Base-by-base conservation (phyloP, 1,140 invertebrate genomes). In the Vollenhovia emeryi region DNA sequence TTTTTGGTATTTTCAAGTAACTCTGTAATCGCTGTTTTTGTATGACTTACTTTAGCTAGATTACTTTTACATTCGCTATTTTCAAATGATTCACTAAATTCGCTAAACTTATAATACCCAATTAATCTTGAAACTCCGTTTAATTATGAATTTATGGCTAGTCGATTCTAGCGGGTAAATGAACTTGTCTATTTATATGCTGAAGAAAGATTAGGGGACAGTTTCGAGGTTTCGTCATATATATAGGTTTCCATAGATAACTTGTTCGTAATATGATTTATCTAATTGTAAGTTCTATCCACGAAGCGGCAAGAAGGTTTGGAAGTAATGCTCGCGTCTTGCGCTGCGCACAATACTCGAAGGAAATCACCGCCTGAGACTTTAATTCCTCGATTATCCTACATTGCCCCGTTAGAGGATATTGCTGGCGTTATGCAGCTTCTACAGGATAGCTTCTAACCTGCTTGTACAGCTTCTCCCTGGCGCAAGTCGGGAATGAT, bases 331-430 rank as follows among this genome's bases (percentile, higher is more conserved):
- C 71, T 30, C 36, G 43, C 69, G 73, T 24, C 75, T 55, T 76
- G 55, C 69, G 18, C 18, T 74, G 45, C 57, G 33, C 48, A 55
- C 60, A 57, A 88, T 89, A 91, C 90, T 91, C 87, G 87, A 89
- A 91, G 92, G 86, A 93, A 93, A 93, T 93, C 93, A 91, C 91
- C 84, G 91, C 88, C 89, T 92, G 92, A 91, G 92, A 91, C 93
- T 94, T 94, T 94, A 94, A 94, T 94, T 94, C 89, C 91, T 87
- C 93, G 93, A 94, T 94, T 94, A 94, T 93, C 92, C 91, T 89
- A 64, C 86, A 94, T 93, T 92, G 92, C 90, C 91, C 92, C 91
- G 90, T 94, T 94, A 94, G 68, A 85, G 89, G 84, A 92, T 93
- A 93, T 94, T 92, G 92, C 93, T 89, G 45, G 85, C 85, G 83